Evolutionary conservation across 2,797 vertebrate species (phyloP).

Genomic region (Loris lydekkerianus): DNA sequence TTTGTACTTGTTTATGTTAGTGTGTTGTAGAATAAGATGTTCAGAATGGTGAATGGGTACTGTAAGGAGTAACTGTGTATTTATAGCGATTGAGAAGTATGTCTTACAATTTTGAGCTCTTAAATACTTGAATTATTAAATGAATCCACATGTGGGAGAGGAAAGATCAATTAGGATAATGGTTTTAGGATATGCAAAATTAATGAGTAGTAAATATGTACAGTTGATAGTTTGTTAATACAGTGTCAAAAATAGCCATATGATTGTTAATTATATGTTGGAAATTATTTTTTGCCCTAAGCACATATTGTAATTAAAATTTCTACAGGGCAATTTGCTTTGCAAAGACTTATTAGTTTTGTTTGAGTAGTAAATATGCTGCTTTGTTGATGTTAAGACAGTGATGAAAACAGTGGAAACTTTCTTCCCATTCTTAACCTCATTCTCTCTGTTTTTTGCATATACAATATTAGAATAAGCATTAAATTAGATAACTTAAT

Average conservation of each 20-base stretch:
- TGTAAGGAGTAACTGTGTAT: accelerated
- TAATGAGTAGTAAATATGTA: neutral
- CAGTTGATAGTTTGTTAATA: neutral
- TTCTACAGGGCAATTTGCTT: neutral
- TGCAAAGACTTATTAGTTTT: neutral
- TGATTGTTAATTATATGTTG: neutral
- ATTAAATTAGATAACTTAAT: neutral
- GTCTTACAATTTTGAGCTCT: neutral
- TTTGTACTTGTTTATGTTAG: neutral
- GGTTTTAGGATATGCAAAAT: neutral
- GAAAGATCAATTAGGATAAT: neutral
- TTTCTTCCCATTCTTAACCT: neutral
- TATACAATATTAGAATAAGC: neutral
- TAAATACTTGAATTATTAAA: neutral
- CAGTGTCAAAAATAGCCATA: neutral
- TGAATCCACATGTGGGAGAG: neutral
- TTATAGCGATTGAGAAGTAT: neutral
- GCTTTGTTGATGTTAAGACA: neutral
- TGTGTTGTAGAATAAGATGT: neutral
- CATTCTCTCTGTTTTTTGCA: neutral
- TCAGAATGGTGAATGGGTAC: neutral
- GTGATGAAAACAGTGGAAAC: neutral
- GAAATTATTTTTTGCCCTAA: neutral
- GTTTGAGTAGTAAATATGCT: neutral
- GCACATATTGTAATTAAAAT: neutral